Evolutionary conservation across 35 echinoderm and acorn worm species (phyloP).

Genomic region (Lytechinus variegatus): DNA sequence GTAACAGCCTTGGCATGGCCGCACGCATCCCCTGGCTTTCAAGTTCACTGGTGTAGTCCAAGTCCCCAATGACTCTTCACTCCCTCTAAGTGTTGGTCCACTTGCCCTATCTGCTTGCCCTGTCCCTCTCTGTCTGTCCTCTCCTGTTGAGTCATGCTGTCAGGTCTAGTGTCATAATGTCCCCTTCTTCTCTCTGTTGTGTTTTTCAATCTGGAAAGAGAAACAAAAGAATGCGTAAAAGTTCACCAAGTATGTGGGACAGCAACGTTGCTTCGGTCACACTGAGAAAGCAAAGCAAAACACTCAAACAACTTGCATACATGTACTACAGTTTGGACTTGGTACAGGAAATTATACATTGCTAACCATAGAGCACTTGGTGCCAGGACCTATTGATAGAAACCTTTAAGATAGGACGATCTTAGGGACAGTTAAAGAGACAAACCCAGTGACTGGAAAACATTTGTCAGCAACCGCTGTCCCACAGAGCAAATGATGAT

Average conservation of each 20-base stretch:
- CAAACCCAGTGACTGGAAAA: too few species aligned
- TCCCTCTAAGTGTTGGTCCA: background rate
- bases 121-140: background rate
- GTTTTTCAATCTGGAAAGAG: conserved; percentile 41
- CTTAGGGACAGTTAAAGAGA: too few species aligned
- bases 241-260: too few species aligned
- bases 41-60: background rate
- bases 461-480: too few species aligned
- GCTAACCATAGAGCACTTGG: too few species aligned
- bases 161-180: conserved; percentile 14
- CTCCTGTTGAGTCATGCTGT: conserved; percentile 9
- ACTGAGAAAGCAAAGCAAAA: too few species aligned
- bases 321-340: background rate
- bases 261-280: too few species aligned
- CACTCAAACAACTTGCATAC: too few species aligned
- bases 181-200: conserved; percentile 43
- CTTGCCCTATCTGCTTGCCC: background rate
- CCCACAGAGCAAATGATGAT: too few species aligned
- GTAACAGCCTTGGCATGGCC: background rate
- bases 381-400: too few species aligned
- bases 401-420: too few species aligned
- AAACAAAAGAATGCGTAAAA: background rate
- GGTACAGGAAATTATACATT: too few species aligned
- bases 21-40: background rate
- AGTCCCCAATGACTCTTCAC: background rate